phyloP scores from a whole-genome alignment of 2,888 invertebrate species.

The Pterostichus madidus region DNA sequence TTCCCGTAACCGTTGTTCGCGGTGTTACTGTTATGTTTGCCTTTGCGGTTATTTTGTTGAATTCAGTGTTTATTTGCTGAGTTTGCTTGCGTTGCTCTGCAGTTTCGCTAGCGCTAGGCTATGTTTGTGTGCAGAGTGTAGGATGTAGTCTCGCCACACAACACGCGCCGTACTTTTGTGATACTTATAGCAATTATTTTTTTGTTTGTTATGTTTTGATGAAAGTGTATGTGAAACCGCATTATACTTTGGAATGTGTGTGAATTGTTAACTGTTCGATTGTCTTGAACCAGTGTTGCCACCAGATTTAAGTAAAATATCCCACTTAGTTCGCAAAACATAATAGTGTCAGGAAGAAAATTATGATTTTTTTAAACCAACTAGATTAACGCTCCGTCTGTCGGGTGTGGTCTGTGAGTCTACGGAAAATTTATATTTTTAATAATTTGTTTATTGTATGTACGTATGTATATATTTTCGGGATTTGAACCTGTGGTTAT shows the following conservation, averaged over 20 bases:
- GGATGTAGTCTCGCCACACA: neutral
- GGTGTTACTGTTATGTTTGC: constrained; percentile 48
- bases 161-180: constrained; percentile 29
- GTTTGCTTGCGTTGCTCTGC: constrained; percentile 8
- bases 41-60: constrained; percentile 60
- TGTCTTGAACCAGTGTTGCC: too few relatives aligned
- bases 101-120: neutral
- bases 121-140: constrained; percentile 18
- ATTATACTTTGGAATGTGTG: neutral
- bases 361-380: too few relatives aligned
- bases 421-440: too few relatives aligned
- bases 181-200: constrained; percentile 40
- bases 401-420: too few relatives aligned
- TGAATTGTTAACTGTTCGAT: neutral
- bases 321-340: too few relatives aligned
- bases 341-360: too few relatives aligned
- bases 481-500: too few relatives aligned
- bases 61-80: constrained; percentile 62
- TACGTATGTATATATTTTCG: too few relatives aligned
- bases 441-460: too few relatives aligned
- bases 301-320: too few relatives aligned
- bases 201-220: constrained; percentile 48
- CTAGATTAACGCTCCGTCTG: too few relatives aligned
- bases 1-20: constrained; percentile 23
- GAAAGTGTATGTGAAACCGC: constrained; percentile 18